Evolutionary conservation across 1,140 invertebrate genomes (phyloP).

Genomic region (Drosophila repletoides): DNA sequence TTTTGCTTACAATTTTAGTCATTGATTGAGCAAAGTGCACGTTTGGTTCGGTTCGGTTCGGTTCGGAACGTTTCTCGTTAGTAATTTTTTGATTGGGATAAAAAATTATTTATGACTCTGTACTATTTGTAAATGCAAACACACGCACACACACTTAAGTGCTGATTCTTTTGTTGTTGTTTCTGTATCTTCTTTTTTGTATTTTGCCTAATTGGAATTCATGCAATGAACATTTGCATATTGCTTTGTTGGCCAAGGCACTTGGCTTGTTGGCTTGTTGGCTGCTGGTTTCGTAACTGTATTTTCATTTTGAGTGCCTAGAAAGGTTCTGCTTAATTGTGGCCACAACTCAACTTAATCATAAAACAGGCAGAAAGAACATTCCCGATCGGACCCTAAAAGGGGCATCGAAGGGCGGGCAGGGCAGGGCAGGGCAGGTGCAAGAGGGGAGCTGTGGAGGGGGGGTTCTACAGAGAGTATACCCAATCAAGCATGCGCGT

Average conservation of each 20-base stretch:
- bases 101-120: conserved; percentile 79
- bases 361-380: conserved; percentile 44
- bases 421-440: background rate
- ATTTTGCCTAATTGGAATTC: conserved; percentile 80
- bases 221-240: conserved; percentile 76
- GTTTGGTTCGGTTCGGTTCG: conserved; percentile 9
- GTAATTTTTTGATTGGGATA: conserved; percentile 75
- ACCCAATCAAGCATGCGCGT: conserved; percentile 75
- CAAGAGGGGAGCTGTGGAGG: background rate
- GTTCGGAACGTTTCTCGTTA: conserved; percentile 47
- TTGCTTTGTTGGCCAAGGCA: conserved; percentile 72
- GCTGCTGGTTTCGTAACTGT: conserved; percentile 65
- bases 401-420: background rate
- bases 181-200: conserved; percentile 35
- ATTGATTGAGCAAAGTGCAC: conserved; percentile 70
- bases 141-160: conserved; percentile 50
- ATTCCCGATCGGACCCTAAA: conserved; percentile 7
- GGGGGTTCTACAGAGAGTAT: conserved; percentile 6
- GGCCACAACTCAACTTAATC: conserved; percentile 69
- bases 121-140: conserved; percentile 69
- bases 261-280: conserved; percentile 57
- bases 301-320: conserved; percentile 71
- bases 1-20: conserved; percentile 65
- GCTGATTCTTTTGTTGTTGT: conserved; percentile 31
- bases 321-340: conserved; percentile 80